Base-by-base conservation (phyloP, 1,140 invertebrate species). In the Andrena cerasifolii region DNA sequence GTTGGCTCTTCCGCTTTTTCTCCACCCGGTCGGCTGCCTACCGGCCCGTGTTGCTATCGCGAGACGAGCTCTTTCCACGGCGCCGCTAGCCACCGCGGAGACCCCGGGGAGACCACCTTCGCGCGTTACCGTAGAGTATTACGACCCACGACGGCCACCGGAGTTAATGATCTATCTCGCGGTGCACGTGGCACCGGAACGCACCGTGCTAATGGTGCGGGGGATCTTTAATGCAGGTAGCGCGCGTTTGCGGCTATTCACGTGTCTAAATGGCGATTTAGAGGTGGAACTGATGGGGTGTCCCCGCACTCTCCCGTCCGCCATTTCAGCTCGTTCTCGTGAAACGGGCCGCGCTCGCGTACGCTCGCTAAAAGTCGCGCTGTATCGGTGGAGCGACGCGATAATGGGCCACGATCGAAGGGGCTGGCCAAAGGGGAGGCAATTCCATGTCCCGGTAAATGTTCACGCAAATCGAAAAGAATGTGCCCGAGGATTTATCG, bases 131-230 rank as follows among this genome's bases (percentile, higher is more conserved):
- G 21, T 16, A 40, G 21, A 43, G 49, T 72, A 54, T 78, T 78
- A 72, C 59, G 59, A 76, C 54, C 70, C 40, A 65, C 61, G 53
- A 72, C n/a, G n/a, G n/a, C n/a, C n/a, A 61, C 49, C 31, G 21
- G 53, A 78, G 74, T 83, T 82, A 82, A 83, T 78, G 67, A 83
- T 83, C 47, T 71, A 78, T 54, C 49, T 67, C 36, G 4, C 43
- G 45, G 10, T 45, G 26, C 45, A n/a, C 53, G 45, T 70, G 31
- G 33, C 47, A 43, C 16, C 2, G 45, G 61, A 81, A 77, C 51
- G 16, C 40, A 49, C 1, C 36, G 21, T 40, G 47, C n/a, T 43
- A 59, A 43, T 67, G 62, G 40, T 3, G 36, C 10, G 12, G 36
- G 54, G 62, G 51, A 77, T 66, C 74, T 67, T 78, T 70, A 82